Base-by-base conservation (phyloP, 2,113 vertebrate species). In the Carlito syrichta region DNA sequence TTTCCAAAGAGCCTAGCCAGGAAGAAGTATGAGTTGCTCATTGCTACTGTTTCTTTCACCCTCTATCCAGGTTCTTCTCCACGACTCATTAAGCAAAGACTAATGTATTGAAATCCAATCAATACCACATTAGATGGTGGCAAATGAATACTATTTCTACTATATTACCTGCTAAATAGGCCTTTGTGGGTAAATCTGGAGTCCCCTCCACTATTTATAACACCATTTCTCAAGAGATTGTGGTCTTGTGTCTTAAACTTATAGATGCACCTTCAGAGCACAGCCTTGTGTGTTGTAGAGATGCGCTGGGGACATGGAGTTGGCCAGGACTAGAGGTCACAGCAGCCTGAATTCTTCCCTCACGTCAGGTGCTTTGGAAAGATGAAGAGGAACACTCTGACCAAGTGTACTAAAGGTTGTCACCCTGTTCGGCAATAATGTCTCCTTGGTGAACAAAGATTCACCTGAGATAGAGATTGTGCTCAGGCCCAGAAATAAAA, bases 51-150 rank as follows among this genome's bases (percentile, higher is more conserved):
- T 96, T 82, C 63, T 52, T 89, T 62, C 54, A 16, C 38, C 60
- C 94, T 82, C 52, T 43, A 3, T 56, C 77, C 50, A 30, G 22
- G 13, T 38, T 84, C 50, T 93, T 86, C 38, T 40, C 43, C 56
- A 88, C 54, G 94, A 66, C 62, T 95, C 89, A 84, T 94, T 93
- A 97, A 81, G 54, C 89, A 93, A 86, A 95, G 79, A 89, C 66
- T n/a, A 74, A 93, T 93, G 73, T 94, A 38, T 83, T 3, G 52
- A 91, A 97, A 96, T 89, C 86, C 62, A 78, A 6, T 96, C 93
- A 83, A 63, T 96, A 93, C 73, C 88, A 79, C 95, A 83, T 83
- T 93, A 48, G 89, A 58, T 85, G 52, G 88, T 86, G 35, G 94
- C 82, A 82, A 86, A 94, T 91, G 82, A 78, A 71, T 89, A 76